These are phyloP conservation scores for Galleria mellonella DNA, from an alignment of 1,140 invertebrate species.

Conservation along the genomic window DNA sequence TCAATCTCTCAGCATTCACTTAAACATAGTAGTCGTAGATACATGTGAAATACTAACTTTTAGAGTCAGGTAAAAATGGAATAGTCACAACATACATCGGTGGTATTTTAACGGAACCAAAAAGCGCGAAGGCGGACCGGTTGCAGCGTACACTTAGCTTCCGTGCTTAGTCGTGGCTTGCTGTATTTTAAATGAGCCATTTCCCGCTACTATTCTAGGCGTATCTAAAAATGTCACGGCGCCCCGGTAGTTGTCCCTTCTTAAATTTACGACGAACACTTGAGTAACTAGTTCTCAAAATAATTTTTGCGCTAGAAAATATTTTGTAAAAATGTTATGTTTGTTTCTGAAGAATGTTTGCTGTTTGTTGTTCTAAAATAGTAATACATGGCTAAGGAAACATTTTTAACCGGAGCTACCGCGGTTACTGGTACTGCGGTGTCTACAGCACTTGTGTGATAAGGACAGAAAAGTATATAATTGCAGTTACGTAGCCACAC, in stretches of 20 bases:
- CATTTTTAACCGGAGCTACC: too few relatives aligned
- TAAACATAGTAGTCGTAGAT: too few relatives aligned
- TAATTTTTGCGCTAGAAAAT: background rate
- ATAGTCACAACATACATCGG: too few relatives aligned
- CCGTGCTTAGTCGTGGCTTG: conserved; percentile 24
- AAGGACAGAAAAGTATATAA: too few relatives aligned
- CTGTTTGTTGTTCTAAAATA: too few relatives aligned
- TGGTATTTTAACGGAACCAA: conserved; percentile 17
- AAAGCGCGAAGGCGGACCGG: conserved; percentile 18
- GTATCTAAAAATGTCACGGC: conserved; percentile 32
- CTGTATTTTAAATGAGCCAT: conserved; percentile 42
- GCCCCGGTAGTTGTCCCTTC: conserved; percentile 5
- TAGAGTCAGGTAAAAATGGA: too few relatives aligned
- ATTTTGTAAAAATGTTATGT: background rate
- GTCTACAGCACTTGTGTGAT: too few relatives aligned
- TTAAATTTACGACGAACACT: conserved; percentile 8
- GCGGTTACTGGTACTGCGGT: too few relatives aligned
- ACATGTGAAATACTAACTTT: too few relatives aligned
- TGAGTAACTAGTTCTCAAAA: background rate
- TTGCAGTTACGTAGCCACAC: too few relatives aligned
- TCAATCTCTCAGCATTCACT: too few relatives aligned
- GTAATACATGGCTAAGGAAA: too few relatives aligned
- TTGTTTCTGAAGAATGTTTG: background rate
- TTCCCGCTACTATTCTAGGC: conserved; percentile 18
- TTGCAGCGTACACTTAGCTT: conserved; percentile 11